Conservation (phyloP, 2,797 vertebrate genomes). For the Bradypus variegatus region DNA sequence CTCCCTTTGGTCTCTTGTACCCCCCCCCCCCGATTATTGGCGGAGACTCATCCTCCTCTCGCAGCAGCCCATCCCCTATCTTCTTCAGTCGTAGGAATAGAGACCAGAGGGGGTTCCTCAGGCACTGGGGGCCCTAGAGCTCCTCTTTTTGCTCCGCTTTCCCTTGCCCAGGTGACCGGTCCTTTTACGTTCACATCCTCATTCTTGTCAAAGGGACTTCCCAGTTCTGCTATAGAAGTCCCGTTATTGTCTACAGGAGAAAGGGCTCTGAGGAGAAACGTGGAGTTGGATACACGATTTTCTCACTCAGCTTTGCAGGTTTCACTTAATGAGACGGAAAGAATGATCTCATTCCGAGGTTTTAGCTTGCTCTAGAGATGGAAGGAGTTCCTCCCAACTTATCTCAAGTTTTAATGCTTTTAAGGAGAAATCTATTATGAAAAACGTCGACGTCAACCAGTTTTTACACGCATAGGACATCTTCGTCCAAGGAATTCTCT, state of each 20-base stretch:
- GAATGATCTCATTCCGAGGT: neutral
- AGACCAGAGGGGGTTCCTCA: neutral
- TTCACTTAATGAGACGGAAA: neutral
- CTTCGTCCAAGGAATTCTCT: neutral
- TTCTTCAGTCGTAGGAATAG: neutral
- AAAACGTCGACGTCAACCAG: neutral
- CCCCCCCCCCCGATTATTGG: neutral
- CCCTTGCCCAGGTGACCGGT: neutral
- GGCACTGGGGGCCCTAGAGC: neutral
- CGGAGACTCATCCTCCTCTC: neutral
- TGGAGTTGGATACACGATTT: neutral
- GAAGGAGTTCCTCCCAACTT: neutral
- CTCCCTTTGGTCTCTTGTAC: neutral
- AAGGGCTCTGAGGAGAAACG: neutral
- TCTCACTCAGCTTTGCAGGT: neutral
- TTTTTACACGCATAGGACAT: neutral
- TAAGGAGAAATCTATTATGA: neutral
- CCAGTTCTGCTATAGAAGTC: neutral
- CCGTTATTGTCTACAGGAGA: constrained; percentile 32
- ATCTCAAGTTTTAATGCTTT: neutral
- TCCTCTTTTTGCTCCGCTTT: neutral
- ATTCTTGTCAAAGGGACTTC: neutral
- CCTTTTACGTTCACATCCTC: neutral
- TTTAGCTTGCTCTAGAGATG: neutral
- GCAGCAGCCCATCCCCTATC: neutral